Evolutionary conservation across 2,113 vertebrate species (phyloP), one percentile per base, ranked within the genome.

Genomic region (Oophaga pumilio): DNA sequence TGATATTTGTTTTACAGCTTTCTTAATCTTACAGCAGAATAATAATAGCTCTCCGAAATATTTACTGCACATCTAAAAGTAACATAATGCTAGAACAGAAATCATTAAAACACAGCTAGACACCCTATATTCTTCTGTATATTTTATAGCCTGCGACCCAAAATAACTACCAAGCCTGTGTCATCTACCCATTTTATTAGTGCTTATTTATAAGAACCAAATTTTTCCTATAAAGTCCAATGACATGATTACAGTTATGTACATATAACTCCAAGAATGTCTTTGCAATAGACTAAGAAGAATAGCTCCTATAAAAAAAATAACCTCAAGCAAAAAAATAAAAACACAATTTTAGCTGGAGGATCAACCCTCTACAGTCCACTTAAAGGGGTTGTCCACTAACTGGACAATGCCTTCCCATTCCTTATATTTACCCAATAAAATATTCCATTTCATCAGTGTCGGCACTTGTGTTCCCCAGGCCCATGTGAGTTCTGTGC

Each of bases 81-180:
- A 77, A 89, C 57, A 71, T 83, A 71, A 85, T 43, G 2, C 84
- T 68, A 81, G 76, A 88, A 24, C 76, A 52, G 74, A 76, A 86
- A 86, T 56, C 71, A 74, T 76, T 87, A 90, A 90, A 92, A 87
- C 69, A 66, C 80, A 76, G 86, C 24, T 78, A 86, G 76, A 68
- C 76, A 86, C 22, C 76, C 74, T 60, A 78, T 85, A n/a, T 66
- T 53, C n/a, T 79, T 24, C 28, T 86, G n/a, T 86, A 68, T 77
- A 59, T 74, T 85, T 76, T 71, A 86, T 79, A n/a, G 43, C 57
- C 60, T 78, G 60, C 24, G 69, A 76, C 74, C 73, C 74, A 52
- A 77, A 86, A 78, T 64, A 60, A 78, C 49, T 10, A n/a, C 62
- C 68, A 62, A 50, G 80, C 80, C 22, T 26, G 62, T 50, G 43